A percentile compares a stretch with the other conserved stretches of the same genome.
These are phyloP conservation scores for Brachirus orientalis DNA, from an alignment of 2,113 vertebrate genomes.

Conservation along the genomic window DNA sequence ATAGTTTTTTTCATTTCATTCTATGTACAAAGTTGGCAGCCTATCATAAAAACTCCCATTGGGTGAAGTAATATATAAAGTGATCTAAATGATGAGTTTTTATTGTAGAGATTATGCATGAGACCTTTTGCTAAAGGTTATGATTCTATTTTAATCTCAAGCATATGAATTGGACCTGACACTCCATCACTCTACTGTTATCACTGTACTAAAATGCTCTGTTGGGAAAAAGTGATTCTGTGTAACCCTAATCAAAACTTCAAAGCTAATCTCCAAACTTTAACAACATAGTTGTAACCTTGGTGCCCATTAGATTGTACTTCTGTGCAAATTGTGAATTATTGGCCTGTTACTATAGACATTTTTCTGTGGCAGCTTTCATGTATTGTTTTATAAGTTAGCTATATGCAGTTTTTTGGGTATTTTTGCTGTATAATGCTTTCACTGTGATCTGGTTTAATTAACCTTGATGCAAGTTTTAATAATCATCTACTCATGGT, in stretches of 20 bases:
- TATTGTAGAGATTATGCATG: constrained; percentile 1
- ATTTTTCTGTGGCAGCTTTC: not conserved
- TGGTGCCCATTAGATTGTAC: not conserved
- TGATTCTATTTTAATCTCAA: not conserved
- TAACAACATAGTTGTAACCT: no score
- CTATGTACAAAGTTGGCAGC: not conserved
- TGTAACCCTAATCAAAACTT: no score
- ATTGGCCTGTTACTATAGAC: not conserved
- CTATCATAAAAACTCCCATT: constrained; percentile 1
- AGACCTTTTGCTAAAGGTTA: constrained; percentile 6
- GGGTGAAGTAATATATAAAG: constrained; percentile 12
- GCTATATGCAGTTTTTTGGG: not conserved
- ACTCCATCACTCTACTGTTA: not conserved
- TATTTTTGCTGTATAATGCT: not conserved
- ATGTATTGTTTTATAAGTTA: not conserved
- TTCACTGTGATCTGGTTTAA: no score
- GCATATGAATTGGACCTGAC: not conserved
- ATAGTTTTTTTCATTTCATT: no score
- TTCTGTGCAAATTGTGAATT: not conserved
- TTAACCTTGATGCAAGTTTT: no score
- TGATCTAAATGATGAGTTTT: constrained; percentile 9
- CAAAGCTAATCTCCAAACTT: no score
- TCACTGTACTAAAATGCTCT: not conserved
- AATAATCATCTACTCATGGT: no score
- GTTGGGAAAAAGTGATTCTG: no score